Evolutionary conservation across 1,140 invertebrate genomes (phyloP), one percentile per base, ranked within the genome.

Genomic region (Orussus abietinus): DNA sequence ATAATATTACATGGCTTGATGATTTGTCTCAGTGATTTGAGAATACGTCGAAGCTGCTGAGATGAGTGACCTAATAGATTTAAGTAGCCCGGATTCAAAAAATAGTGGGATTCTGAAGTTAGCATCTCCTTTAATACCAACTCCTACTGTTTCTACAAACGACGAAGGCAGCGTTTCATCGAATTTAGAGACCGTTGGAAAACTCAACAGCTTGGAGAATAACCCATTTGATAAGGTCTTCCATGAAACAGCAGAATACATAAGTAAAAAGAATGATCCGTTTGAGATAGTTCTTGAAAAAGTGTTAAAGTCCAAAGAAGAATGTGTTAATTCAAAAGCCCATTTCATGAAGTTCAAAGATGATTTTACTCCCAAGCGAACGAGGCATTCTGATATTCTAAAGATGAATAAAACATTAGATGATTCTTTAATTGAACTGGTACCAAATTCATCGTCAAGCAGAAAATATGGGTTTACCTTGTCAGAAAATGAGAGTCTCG

Each of bases 191-290:
- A 26, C 22, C 18, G 29, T 14, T 13, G 45, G 25, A 22, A 51
- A 47, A 42, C 46, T 50, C 5, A 47, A 42, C n/a, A 64, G 49
- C 21, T 20, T 58, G 1, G 60, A 57, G 3, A 63, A 64, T 14
- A 70, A 69, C 55, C 67, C 67, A 4, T 70, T 70, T 42, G 67
- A 70, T 37, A 44, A 37, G 32, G 57, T 55, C 1, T 28, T 65
- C 4, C 38, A 59, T 15, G 53, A 66, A 38, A 58, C 53, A 5
- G 49, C 42, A 3, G 62, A 67, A 10, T 67, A 66, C 5, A 45
- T 55, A 4, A 49, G 45, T 6, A 69, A 63, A 37, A 51, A 51
- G 4, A 47, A 59, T 5, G 67, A 70, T 51, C 66, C 67, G 4
- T 70, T 69, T 31, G 67, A 70, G 21, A 39, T 57, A 15, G 55